Base-by-base conservation (phyloP, 2,113 vertebrate species). In the Morone chrysops region DNA sequence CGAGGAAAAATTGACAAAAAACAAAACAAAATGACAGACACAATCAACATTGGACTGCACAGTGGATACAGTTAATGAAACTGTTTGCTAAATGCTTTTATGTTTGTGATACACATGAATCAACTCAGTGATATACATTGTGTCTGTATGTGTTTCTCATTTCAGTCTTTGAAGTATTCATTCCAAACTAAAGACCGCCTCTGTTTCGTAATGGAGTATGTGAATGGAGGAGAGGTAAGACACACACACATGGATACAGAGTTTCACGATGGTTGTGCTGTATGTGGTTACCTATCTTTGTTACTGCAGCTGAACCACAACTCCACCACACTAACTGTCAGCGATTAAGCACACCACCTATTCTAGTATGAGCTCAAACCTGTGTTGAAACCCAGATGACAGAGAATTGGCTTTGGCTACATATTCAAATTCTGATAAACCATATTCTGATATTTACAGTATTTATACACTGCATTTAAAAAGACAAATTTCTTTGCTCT, bases 101-200 rank as follows among this genome's bases (percentile, higher is more conserved):
- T 70, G 61, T 65, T 59, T 38, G 13, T 41, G 12, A 41, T 48
- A 47, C 3, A 65, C 41, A 36, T 69, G 1, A 56, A 62, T 51
- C 22, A 41, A 16, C 14, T n/a, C n/a, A 41, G 20, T 43, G 10
- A 5, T 20, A 18, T 68, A 31, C 51, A 60, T 16, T 18, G 10
- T 45, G 48, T 61, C 8, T 60, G 36, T n/a, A 31, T 57, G 45
- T 40, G 59, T 50, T 68, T 83, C 51, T 80, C 5, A 9, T 90
- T 89, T 86, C 96, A 99, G 98, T 99, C 97, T 86, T 95, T 99
- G 96, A 99, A 99, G 96, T 99, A 99, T 91, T 99, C 98, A 86
- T 99, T 99, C 96, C 98, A 99, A 95, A 99, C 98, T 89, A 99
- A 99, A 96, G 98, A 99, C 93, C 98, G 98, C 83, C 96, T 99